Percentiles rank a stretch among this genome's conserved stretches.
Conservation (phyloP, 2,797 vertebrate genomes). For the Clarias pachynema region DNA sequence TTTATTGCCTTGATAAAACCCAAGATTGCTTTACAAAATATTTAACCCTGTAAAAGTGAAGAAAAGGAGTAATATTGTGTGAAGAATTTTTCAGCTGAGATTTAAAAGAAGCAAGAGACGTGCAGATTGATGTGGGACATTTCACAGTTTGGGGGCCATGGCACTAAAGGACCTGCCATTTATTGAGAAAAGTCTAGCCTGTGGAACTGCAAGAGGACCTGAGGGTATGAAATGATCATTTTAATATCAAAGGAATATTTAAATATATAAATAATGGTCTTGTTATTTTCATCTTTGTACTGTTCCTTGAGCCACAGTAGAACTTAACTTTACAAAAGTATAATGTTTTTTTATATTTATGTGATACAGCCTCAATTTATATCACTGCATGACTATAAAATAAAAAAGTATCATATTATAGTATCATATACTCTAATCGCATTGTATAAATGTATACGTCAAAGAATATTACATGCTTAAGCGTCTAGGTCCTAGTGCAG, state of each 20-base stretch:
- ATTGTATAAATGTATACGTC: neutral
- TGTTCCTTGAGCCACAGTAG: neutral
- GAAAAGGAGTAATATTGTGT: neutral
- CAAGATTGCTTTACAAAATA: neutral
- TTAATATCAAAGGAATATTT: neutral
- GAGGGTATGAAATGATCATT: neutral
- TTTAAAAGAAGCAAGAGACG: neutral
- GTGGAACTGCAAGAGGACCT: neutral
- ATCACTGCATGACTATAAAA: neutral
- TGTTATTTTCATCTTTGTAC: neutral
- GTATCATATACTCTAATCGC: too few species aligned
- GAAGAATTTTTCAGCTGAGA: neutral
- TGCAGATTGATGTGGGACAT: neutral
- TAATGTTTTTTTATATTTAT: neutral
- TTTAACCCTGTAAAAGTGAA: too few species aligned
- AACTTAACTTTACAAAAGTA: neutral
- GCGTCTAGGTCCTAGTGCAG: neutral
- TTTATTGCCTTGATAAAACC: neutral
- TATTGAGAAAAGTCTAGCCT: neutral
- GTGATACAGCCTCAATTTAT: neutral
- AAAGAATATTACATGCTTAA: conserved; percentile 2
- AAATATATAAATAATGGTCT: neutral
- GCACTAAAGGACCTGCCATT: neutral
- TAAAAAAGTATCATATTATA: neutral
- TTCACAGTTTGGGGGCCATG: neutral